phyloP scores from a whole-genome alignment of 1,140 invertebrate species.

The Panagrolaimus sp. region DNA sequence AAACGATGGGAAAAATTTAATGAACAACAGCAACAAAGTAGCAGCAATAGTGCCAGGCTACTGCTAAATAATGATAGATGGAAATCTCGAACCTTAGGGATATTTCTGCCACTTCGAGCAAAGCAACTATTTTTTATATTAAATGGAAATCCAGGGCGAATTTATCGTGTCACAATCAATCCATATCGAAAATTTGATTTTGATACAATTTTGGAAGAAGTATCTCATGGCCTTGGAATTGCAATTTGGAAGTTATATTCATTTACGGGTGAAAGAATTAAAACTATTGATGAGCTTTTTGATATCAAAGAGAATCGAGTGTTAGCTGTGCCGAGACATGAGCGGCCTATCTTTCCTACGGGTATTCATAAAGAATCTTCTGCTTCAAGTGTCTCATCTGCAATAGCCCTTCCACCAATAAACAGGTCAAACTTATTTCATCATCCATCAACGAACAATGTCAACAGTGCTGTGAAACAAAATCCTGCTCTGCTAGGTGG shows the following conservation, averaged over 20 bases:
- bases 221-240: slow-evolving; percentile 34
- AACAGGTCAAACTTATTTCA: background rate
- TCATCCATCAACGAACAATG: too few relatives aligned
- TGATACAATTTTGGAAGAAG: slow-evolving; percentile 37
- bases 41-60: background rate
- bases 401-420: background rate
- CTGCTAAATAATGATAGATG: background rate
- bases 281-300: slow-evolving; percentile 32
- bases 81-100: background rate
- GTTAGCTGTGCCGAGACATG: slow-evolving; percentile 39
- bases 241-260: slow-evolving; percentile 42
- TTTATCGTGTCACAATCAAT: slow-evolving; percentile 40
- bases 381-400: background rate
- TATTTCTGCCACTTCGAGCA: background rate
- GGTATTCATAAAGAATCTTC: background rate
- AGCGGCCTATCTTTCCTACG: slow-evolving; percentile 27
- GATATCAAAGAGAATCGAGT: slow-evolving; percentile 41
- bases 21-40: background rate
- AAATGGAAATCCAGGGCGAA: slow-evolving; percentile 34
- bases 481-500: too few relatives aligned
- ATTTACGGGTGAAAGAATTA: slow-evolving; percentile 38
- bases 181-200: slow-evolving; percentile 24
- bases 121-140: slow-evolving; percentile 40
- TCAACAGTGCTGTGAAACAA: too few relatives aligned
- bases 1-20: slow-evolving; percentile 6